Percentiles rank a stretch among this genome's conserved stretches.
Evolutionary conservation across 1,140 invertebrate genomes (phyloP).

Genomic region (Drosophila subpulchrella): DNA sequence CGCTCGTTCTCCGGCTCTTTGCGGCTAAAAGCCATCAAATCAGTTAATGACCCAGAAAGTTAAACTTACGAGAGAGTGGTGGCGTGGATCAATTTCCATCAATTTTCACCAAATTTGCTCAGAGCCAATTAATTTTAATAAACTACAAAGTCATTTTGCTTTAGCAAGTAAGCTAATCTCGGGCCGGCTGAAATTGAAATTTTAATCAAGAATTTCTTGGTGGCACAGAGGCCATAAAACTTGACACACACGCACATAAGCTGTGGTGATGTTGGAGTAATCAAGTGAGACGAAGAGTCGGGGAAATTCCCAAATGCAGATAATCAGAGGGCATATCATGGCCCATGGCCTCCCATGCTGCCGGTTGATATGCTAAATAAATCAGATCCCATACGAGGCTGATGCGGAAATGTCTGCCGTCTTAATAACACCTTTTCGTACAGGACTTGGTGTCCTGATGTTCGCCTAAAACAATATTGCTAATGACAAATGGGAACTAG

Average conservation of each 20-base stretch:
- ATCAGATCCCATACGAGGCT: constrained; percentile 13
- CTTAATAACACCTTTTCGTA: constrained; percentile 39
- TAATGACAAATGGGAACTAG: constrained; percentile 52
- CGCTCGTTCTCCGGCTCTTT: background rate
- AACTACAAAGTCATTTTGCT: constrained; percentile 70
- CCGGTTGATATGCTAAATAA: constrained; percentile 38
- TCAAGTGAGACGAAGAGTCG: constrained; percentile 60
- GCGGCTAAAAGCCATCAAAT: constrained; percentile 63
- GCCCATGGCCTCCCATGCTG: constrained; percentile 9
- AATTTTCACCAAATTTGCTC: constrained; percentile 59
- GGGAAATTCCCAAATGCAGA: constrained; percentile 61
- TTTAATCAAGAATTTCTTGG: constrained; percentile 67
- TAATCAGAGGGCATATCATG: constrained; percentile 65
- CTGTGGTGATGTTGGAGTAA: constrained; percentile 48
- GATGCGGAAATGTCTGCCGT: constrained; percentile 27
- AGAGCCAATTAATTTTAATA: constrained; percentile 76
- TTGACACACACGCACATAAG: constrained; percentile 30
- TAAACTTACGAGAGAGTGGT: constrained; percentile 27
- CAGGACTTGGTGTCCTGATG: background rate
- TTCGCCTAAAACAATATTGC: constrained; percentile 44
- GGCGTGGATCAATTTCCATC: constrained; percentile 44
- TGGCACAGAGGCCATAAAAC: constrained; percentile 54
- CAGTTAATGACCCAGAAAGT: constrained; percentile 73
- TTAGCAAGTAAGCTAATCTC: constrained; percentile 57
- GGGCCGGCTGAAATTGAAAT: constrained; percentile 66